Evolutionary conservation across 2,888 invertebrate species (phyloP).

Genomic region (Laothoe populi): DNA sequence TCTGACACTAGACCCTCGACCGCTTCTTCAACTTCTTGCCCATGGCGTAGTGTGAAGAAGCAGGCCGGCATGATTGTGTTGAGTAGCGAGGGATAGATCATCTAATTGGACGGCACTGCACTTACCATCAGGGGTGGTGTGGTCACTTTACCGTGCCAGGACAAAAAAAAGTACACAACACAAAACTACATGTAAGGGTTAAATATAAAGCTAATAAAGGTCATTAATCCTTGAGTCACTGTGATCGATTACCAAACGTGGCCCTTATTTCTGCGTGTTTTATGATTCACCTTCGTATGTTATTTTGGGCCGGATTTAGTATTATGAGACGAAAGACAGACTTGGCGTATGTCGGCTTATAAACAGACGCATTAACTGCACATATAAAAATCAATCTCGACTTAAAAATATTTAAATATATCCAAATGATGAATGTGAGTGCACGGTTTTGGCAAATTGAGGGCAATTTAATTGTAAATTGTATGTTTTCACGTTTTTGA

Average conservation of each 20-base stretch:
- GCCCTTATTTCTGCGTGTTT: neutral
- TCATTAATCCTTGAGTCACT: neutral
- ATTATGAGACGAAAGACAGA: neutral
- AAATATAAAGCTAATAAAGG: no score
- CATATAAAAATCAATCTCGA: neutral
- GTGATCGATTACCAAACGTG: neutral
- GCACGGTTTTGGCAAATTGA: conserved; percentile 13
- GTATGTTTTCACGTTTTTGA: no score
- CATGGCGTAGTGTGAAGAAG: no score
- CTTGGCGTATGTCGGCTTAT: neutral
- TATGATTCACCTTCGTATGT: neutral
- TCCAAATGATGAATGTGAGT: neutral
- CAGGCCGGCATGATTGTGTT: no score
- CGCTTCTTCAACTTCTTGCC: no score
- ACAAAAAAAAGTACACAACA: no score
- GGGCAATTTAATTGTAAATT: neutral
- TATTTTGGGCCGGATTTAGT: neutral
- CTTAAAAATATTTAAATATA: conserved; percentile 3
- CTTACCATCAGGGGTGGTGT: no score
- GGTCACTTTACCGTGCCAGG: no score
- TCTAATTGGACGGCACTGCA: no score
- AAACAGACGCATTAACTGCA: neutral
- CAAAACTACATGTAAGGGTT: no score
- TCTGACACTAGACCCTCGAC: no score
- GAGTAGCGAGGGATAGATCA: no score